Evolutionary conservation across 2,797 vertebrate species (phyloP).

Genomic region (Sebastes aleutianus): DNA sequence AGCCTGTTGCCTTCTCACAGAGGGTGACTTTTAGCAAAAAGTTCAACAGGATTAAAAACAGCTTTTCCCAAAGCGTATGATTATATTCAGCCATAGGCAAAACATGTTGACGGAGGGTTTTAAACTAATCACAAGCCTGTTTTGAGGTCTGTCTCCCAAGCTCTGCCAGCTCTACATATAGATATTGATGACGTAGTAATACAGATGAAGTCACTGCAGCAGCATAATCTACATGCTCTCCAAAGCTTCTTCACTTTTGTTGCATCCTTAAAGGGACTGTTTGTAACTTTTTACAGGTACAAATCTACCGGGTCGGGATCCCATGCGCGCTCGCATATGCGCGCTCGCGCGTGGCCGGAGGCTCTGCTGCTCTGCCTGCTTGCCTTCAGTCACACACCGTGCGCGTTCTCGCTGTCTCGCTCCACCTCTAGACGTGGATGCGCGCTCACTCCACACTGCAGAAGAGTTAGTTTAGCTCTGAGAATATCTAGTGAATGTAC

Average conservation of each 20-base stretch:
- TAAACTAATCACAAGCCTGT: slow-evolving; percentile 33
- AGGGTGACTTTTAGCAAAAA: slow-evolving; percentile 69
- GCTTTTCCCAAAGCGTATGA: slow-evolving; percentile 32
- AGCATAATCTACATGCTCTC: background rate
- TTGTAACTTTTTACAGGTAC: too few relatives aligned
- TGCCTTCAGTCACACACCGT: too few relatives aligned
- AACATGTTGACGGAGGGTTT: slow-evolving; percentile 29
- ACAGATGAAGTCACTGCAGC: background rate
- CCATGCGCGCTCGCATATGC: too few relatives aligned
- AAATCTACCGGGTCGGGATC: too few relatives aligned
- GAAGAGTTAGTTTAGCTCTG: too few relatives aligned
- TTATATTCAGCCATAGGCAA: slow-evolving; percentile 42
- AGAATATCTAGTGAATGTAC: too few relatives aligned
- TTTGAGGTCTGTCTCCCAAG: slow-evolving; percentile 16
- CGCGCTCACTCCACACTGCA: too few relatives aligned
- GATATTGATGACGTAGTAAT: background rate
- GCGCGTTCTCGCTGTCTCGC: too few relatives aligned
- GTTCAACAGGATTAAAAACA: slow-evolving; percentile 60
- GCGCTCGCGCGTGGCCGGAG: too few relatives aligned
- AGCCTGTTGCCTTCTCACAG: slow-evolving; percentile 46
- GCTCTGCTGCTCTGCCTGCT: too few relatives aligned
- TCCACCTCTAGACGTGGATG: too few relatives aligned
- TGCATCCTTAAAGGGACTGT: background rate
- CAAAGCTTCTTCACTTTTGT: background rate
- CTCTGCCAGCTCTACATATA: background rate